A percentile compares a stretch with the other conserved stretches of the same genome.
Conservation (phyloP, 2,888 invertebrate species). For the Aphelenchoides bicaudatus region DNA sequence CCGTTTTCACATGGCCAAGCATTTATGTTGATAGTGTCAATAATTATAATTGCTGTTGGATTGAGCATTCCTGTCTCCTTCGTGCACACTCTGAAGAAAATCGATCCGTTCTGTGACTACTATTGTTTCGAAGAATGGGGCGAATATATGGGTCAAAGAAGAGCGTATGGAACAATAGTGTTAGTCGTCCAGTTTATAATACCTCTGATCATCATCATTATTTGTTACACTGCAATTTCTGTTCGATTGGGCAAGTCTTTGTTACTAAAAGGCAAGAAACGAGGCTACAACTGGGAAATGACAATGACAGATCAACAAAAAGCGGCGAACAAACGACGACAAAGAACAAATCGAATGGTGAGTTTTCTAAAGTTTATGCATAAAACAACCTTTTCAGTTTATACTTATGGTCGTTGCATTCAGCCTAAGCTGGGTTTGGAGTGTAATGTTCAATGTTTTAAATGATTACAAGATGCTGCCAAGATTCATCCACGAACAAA, state of each 20-base stretch:
- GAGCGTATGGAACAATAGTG: constrained; percentile 49
- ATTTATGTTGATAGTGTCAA: constrained; percentile 44
- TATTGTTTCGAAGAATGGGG: constrained; percentile 53
- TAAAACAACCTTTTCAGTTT: too few species aligned
- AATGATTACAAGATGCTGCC: constrained; percentile 56
- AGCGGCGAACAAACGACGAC: constrained; percentile 50
- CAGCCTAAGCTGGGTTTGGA: constrained; percentile 52
- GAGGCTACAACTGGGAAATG: constrained; percentile 47
- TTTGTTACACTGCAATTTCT: constrained; percentile 57
- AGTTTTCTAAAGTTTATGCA: too few species aligned
- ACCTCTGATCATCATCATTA: constrained; percentile 53
- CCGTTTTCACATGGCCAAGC: constrained; percentile 52
- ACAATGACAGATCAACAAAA: constrained; percentile 49
- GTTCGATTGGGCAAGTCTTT: constrained; percentile 54
- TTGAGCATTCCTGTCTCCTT: constrained; percentile 27
- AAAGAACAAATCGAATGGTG: constrained; percentile 57
- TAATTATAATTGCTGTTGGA: constrained; percentile 26
- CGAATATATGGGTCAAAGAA: constrained; percentile 37
- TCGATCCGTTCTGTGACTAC: constrained; percentile 47
- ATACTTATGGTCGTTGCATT: constrained; percentile 41
- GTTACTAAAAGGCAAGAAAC: constrained; percentile 51
- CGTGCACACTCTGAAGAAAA: constrained; percentile 43
- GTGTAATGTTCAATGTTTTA: constrained; percentile 53
- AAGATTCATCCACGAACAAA: constrained; percentile 44
- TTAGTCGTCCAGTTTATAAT: constrained; percentile 53